Percentiles rank a stretch among this genome's conserved stretches.
These are phyloP conservation scores for Orcinus orca DNA, from an alignment of 2,113 vertebrate species.

Conservation along the genomic window DNA sequence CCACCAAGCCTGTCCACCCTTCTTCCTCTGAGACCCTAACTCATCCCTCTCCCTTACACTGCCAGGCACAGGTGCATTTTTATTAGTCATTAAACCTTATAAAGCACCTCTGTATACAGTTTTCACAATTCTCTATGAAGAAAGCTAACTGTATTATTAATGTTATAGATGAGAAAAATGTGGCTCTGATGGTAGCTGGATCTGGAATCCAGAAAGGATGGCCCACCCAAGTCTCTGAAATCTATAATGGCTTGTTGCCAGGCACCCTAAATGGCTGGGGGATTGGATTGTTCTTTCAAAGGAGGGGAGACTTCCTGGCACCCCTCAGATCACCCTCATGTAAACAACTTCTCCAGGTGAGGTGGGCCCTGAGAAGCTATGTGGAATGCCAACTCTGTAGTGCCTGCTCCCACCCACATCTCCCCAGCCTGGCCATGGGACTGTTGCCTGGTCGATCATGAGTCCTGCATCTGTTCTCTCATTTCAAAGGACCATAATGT, in stretches of 20 bases:
- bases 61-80: not conserved
- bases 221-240: not conserved
- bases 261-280: not conserved
- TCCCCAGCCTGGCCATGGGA: accelerated
- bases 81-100: not conserved
- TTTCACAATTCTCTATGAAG: not conserved
- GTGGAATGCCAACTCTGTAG: not conserved
- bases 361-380: not conserved
- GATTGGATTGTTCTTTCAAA: conserved; percentile 5
- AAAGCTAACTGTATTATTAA: not conserved
- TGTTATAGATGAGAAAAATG: not conserved
- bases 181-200: not conserved
- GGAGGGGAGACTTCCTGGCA: not conserved
- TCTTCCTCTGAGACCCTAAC: not conserved
- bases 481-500: not conserved
- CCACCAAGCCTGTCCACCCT: not conserved
- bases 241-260: not conserved
- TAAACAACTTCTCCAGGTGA: not conserved
- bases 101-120: not conserved
- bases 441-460: not conserved
- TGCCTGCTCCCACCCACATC: accelerated
- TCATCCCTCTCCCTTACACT: too few relatives aligned
- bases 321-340: not conserved
- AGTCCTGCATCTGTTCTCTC: not conserved
- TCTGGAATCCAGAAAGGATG: not conserved